Conservation (phyloP, 2,113 vertebrate genomes). For the Saguinus imperator region DNA sequence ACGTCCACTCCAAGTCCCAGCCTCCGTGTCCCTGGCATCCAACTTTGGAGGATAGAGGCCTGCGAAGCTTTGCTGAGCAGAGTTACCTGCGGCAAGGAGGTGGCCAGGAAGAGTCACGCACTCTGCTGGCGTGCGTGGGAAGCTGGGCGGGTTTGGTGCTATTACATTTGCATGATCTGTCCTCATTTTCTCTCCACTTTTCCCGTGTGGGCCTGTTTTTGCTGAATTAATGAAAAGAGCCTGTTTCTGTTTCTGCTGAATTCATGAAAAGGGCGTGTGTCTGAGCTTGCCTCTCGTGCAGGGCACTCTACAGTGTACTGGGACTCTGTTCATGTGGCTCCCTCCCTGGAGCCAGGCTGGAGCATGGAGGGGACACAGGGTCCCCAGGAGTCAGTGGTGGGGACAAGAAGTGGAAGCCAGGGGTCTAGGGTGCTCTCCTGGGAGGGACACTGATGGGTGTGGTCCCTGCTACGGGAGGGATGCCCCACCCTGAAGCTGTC, state of each 20-base stretch:
- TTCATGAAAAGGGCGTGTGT: background rate
- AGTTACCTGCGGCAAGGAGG: background rate
- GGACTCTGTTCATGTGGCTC: accelerated
- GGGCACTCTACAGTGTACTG: accelerated
- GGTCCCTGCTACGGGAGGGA: background rate
- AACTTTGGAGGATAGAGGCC: no score
- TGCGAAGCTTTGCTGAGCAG: no score
- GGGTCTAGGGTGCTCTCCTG: accelerated
- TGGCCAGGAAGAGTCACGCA: accelerated
- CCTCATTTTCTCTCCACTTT: background rate
- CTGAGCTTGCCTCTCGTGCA: background rate
- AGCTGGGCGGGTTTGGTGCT: accelerated
- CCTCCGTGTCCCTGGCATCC: background rate
- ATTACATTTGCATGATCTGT: accelerated
- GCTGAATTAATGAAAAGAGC: background rate
- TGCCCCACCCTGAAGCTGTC: background rate
- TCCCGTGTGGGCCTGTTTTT: background rate
- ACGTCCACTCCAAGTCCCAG: background rate
- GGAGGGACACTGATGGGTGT: accelerated
- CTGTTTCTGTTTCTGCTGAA: background rate
- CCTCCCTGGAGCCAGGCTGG: background rate
- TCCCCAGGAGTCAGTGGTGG: background rate
- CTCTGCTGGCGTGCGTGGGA: accelerated
- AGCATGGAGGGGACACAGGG: accelerated
- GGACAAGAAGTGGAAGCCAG: background rate